Evolutionary conservation across 2,113 vertebrate species (phyloP).

Genomic region (Misgurnus mizolepis): DNA sequence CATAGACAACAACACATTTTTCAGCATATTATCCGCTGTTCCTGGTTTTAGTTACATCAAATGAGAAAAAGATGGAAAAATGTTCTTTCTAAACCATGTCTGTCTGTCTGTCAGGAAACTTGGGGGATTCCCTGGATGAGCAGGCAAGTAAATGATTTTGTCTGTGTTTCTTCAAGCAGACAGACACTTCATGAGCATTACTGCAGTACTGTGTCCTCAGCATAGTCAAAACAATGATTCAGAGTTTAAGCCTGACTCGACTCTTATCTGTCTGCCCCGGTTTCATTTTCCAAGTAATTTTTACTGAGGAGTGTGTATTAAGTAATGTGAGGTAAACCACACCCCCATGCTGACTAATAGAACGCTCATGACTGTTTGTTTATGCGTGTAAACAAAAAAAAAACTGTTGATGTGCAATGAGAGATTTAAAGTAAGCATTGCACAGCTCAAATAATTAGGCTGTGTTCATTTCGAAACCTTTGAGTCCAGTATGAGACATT

Average conservation of each 20-base stretch:
- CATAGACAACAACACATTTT: not conserved
- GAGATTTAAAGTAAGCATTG: no score
- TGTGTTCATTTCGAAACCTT: no score
- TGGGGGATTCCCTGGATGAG: conserved; percentile 42
- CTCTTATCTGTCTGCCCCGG: conserved; percentile 36
- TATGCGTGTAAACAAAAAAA: not conserved
- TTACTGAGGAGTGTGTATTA: not conserved
- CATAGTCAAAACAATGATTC: conserved; percentile 52
- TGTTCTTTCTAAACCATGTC: not conserved
- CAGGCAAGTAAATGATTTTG: conserved; percentile 2
- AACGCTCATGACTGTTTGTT: not conserved
- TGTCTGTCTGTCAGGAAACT: not conserved
- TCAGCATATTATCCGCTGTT: not conserved
- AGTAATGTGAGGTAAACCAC: conserved; percentile 5
- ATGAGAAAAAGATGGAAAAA: not conserved
- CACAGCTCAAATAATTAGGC: no score
- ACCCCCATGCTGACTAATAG: not conserved
- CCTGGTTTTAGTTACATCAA: not conserved
- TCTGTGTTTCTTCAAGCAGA: conserved; percentile 27
- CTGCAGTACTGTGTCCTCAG: not conserved
- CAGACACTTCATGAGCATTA: conserved; percentile 23
- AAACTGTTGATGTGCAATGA: not conserved
- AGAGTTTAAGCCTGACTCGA: conserved; percentile 31
- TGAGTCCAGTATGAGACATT: no score
- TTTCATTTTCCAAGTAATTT: conserved; percentile 43